Conservation (phyloP, 1,140 invertebrate species). For the Papilio helenus region DNA sequence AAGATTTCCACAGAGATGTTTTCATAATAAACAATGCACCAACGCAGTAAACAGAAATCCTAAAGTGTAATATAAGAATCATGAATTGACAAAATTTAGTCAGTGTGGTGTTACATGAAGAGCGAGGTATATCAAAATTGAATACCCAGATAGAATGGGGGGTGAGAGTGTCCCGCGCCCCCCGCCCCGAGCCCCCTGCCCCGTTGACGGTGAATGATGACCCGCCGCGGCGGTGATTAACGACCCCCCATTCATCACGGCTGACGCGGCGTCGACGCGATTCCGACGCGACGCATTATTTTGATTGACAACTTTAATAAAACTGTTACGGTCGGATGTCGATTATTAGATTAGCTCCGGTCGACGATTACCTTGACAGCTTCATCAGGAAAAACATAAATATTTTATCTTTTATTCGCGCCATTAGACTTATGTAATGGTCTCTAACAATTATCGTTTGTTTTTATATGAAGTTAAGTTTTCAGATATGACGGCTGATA, state of each 20-base stretch:
- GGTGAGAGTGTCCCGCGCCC: neutral
- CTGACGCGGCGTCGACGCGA: slow-evolving; percentile 59
- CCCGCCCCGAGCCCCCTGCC: slow-evolving; percentile 42
- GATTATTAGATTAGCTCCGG: slow-evolving; percentile 39
- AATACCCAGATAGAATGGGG: neutral
- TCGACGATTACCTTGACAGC: neutral
- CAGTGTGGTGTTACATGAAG: neutral
- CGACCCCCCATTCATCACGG: slow-evolving; percentile 69
- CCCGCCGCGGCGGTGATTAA: slow-evolving; percentile 70
- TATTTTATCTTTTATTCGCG: neutral
- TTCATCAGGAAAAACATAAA: slow-evolving; percentile 19
- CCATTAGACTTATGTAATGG: neutral
- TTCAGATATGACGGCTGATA: too few relatives aligned
- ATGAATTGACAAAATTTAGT: neutral
- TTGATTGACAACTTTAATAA: slow-evolving; percentile 73
- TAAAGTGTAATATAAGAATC: neutral
- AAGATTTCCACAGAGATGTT: too few relatives aligned
- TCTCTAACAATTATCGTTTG: neutral
- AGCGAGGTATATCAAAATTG: slow-evolving; percentile 33
- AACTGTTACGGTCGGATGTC: slow-evolving; percentile 46
- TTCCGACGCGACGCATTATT: slow-evolving; percentile 61
- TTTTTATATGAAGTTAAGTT: neutral
- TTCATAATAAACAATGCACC: too few relatives aligned
- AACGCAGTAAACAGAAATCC: too few relatives aligned
- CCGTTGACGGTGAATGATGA: slow-evolving; percentile 73